phyloP scores from a whole-genome alignment of 2,888 invertebrate species.

The Macroteleia sp. region DNA sequence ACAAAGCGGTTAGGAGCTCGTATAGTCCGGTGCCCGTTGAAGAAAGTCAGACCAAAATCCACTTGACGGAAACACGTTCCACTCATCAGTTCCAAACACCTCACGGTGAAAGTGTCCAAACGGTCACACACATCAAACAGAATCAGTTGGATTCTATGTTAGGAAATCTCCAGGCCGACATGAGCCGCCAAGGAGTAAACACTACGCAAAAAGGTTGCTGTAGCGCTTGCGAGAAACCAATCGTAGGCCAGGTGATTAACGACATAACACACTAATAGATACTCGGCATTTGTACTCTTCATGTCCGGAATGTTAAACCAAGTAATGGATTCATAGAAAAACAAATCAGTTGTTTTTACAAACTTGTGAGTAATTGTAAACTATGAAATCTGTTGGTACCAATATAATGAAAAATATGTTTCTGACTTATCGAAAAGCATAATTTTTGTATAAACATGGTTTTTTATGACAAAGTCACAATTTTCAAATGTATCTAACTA shows the following conservation, averaged over 20 bases:
- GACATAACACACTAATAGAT: too few species aligned
- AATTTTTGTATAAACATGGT: too few species aligned
- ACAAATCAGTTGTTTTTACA: too few species aligned
- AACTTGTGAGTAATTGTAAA: too few species aligned
- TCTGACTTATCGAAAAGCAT: too few species aligned
- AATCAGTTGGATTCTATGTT: conserved; percentile 95
- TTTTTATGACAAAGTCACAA: too few species aligned
- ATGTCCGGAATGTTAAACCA: too few species aligned
- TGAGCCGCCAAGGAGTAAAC: conserved; percentile 99
- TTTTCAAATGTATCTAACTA: too few species aligned
- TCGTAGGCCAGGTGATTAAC: conserved; percentile 95
- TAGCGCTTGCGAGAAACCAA: conserved; percentile 99
- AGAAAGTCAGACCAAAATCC: conserved; percentile 76
- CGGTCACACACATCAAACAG: conserved; percentile 84
- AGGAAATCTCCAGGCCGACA: conserved; percentile 95
- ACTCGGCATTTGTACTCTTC: too few species aligned
- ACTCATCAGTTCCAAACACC: conserved; percentile 81
- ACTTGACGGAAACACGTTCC: conserved; percentile 80
- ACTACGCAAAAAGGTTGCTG: conserved; percentile 99
- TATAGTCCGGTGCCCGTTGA: conserved; percentile 85
- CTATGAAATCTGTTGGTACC: too few species aligned
- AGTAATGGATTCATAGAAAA: too few species aligned
- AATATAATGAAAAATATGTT: too few species aligned
- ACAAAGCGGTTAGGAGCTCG: conserved; percentile 86
- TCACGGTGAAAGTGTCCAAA: conserved; percentile 83